Evolutionary conservation across 37 sponge, comb jelly and placozoan genomes (phyloP).

Genomic region (Cliona cf. orientalis): DNA sequence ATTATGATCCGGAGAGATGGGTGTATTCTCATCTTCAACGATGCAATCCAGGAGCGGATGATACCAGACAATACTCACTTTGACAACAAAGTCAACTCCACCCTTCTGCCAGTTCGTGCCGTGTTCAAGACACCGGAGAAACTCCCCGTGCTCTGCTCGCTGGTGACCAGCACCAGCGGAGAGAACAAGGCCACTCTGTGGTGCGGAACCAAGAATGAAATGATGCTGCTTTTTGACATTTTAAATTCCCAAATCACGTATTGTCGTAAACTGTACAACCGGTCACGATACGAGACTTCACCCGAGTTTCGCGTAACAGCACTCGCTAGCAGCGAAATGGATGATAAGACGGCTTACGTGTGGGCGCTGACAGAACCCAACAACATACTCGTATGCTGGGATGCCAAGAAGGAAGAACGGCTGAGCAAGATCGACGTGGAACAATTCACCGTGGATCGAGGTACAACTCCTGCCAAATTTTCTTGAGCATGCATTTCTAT

Average conservation of each 20-base stretch:
- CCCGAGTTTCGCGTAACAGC: constrained; percentile 24
- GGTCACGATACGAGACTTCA: constrained; percentile 10
- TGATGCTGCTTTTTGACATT: constrained; percentile 44
- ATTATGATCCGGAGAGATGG: constrained; percentile 69
- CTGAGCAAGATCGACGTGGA: constrained; percentile 22
- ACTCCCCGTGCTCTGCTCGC: constrained; percentile 35
- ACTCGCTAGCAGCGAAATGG: constrained; percentile 4
- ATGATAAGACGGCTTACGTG: constrained; percentile 5
- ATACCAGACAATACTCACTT: constrained; percentile 45
- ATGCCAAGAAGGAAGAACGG: constrained; percentile 20
- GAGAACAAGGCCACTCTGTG: constrained; percentile 18
- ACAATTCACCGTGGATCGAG: constrained; percentile 36
- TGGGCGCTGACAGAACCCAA: constrained; percentile 62
- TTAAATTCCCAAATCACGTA: constrained; percentile 21
- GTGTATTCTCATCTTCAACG: constrained; percentile 65
- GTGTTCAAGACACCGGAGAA: constrained; percentile 61
- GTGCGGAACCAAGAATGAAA: constrained; percentile 57
- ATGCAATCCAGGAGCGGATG: constrained; percentile 37
- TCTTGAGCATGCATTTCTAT: neutral
- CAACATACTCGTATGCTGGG: constrained; percentile 66
- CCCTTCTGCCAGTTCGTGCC: constrained; percentile 61
- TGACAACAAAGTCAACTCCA: constrained; percentile 55
- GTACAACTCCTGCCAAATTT: constrained; percentile 21
- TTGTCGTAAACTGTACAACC: constrained; percentile 28
- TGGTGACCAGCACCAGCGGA: neutral